Evolutionary conservation across 2,113 vertebrate species (phyloP).

Genomic region (Mobula birostris): DNA sequence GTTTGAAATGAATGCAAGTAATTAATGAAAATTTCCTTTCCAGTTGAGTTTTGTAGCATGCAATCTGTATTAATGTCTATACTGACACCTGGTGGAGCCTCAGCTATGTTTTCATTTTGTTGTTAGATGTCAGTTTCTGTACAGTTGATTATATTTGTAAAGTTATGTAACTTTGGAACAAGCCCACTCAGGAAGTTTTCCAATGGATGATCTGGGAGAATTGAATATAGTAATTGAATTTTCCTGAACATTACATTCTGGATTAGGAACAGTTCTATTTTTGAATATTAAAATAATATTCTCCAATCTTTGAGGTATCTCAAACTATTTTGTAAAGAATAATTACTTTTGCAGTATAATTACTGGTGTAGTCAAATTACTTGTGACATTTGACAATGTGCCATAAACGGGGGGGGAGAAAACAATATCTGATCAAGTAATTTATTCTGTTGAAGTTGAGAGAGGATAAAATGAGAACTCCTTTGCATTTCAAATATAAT

Average conservation of each 20-base stretch:
- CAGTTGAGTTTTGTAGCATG: background rate
- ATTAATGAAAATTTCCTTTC: background rate
- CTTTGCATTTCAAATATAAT: background rate
- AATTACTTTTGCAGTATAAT: background rate
- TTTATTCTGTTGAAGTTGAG: background rate
- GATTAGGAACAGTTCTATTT: background rate
- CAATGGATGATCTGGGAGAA: background rate
- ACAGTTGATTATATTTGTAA: background rate
- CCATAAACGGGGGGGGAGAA: background rate
- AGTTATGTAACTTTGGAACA: background rate
- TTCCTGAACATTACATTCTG: background rate
- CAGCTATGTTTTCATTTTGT: background rate
- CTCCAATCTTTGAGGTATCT: background rate
- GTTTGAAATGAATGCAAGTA: background rate
- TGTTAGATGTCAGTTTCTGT: background rate
- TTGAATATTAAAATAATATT: background rate
- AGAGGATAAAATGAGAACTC: background rate
- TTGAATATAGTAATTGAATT: background rate
- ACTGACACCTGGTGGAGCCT: conserved; percentile 14
- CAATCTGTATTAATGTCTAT: background rate
- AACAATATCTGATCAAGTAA: background rate
- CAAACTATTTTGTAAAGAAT: background rate
- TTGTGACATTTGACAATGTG: background rate
- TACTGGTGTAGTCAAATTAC: background rate
- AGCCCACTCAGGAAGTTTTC: background rate